These are phyloP conservation scores for Catajapyx aquilonaris DNA, from an alignment of 1,140 invertebrate species.

Conservation along the genomic window DNA sequence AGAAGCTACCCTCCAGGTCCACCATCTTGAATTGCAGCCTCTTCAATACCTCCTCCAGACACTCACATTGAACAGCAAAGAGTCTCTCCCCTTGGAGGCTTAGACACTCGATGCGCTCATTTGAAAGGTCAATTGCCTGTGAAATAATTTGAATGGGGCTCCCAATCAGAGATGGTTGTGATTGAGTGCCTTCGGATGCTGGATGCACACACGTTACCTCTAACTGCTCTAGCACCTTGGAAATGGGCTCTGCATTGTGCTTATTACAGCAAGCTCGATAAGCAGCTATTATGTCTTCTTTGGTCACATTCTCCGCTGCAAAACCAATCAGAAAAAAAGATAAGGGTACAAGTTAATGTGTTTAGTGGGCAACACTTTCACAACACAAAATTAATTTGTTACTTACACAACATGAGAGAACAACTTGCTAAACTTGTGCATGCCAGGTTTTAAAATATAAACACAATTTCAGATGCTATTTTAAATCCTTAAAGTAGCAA, in stretches of 20 bases:
- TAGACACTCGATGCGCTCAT: constrained; percentile 24
- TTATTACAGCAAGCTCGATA: constrained; percentile 47
- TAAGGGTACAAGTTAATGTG: no score
- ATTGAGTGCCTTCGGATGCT: background rate
- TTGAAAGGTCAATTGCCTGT: constrained; percentile 13
- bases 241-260: constrained; percentile 41
- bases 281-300: constrained; percentile 38
- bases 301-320: constrained; percentile 26
- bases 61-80: constrained; percentile 37
- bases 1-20: constrained; percentile 38
- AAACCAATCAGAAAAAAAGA: constrained; percentile 14
- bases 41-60: constrained; percentile 53
- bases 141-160: constrained; percentile 3
- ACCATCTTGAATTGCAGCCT: constrained; percentile 45
- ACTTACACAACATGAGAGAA: no score
- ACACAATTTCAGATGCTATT: no score
- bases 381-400: no score
- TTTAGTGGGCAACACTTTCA: no score
- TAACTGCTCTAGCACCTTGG: constrained; percentile 45
- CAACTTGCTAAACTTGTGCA: no score
- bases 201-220: constrained; percentile 24
- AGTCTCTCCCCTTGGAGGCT: constrained; percentile 29
- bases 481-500: no score
- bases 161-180: constrained; percentile 1
- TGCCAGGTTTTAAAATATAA: no score